Evolutionary conservation across 2,797 vertebrate genomes (phyloP).

Genomic region (Molothrus aeneus): DNA sequence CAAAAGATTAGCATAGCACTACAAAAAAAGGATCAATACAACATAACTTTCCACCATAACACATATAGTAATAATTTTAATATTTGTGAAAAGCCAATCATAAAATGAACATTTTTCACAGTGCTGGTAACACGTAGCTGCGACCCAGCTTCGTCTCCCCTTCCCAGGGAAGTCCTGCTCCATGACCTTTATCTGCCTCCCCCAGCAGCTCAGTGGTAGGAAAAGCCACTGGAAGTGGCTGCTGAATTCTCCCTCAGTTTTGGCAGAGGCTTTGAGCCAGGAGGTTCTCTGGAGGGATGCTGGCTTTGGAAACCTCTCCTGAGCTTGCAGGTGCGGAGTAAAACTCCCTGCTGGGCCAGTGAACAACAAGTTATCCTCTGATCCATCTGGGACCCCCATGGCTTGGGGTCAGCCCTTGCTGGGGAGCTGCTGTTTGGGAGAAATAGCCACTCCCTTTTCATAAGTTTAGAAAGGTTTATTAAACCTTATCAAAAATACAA

Average conservation of each 20-base stretch:
- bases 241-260: not conserved
- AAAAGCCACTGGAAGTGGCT: not conserved
- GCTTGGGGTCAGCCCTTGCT: not conserved
- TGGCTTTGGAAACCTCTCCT: not conserved
- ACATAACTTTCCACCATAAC: no score
- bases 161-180: not conserved
- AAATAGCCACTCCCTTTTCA: no score
- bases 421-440: not conserved
- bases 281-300: not conserved
- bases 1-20: no score
- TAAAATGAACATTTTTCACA: no score
- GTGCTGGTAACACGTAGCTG: not conserved
- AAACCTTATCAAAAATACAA: no score
- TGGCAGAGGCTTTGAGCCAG: not conserved
- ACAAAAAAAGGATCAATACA: no score
- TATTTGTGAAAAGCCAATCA: no score
- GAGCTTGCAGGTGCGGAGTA: not conserved
- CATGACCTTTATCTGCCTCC: not conserved
- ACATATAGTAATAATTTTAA: no score
- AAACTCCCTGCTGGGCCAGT: not conserved
- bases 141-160: not conserved
- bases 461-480: no score
- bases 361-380: not conserved
- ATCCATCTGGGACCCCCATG: accelerated
- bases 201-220: accelerated